Percentiles rank a stretch among this genome's conserved stretches.
phyloP scores from a whole-genome alignment of 1,140 invertebrate species.

The honey bee (Apis mellifera) region Amel_HAv3.1 CM009935.2:5857501-5858000 shows the following conservation, averaged over 20 bases:
- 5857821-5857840: neutral
- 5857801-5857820: neutral
- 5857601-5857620: too few relatives aligned
- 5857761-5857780: slow-evolving; percentile 17
- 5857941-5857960: slow-evolving; percentile 78
- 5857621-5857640: too few relatives aligned
- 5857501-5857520: slow-evolving; percentile 35
- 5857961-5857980: slow-evolving; percentile 79
- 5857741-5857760: too few relatives aligned
- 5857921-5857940: slow-evolving; percentile 78
- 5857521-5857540: neutral
- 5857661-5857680: too few relatives aligned
- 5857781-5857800: neutral
- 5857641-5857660: too few relatives aligned
- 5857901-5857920: slow-evolving; percentile 74
- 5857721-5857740: too few relatives aligned
- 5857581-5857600: neutral
- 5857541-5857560: neutral
- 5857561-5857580: neutral
- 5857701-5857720: too few relatives aligned
- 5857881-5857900: slow-evolving; percentile 81
- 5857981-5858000: slow-evolving; percentile 73
- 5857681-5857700: too few relatives aligned
- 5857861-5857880: slow-evolving; percentile 80
- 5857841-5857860: slow-evolving; percentile 69